Evolutionary conservation across 53 echinoderm and acorn worm species (phyloP), one percentile per base, ranked within the genome.

Genomic region (Holothuria scabra): DNA sequence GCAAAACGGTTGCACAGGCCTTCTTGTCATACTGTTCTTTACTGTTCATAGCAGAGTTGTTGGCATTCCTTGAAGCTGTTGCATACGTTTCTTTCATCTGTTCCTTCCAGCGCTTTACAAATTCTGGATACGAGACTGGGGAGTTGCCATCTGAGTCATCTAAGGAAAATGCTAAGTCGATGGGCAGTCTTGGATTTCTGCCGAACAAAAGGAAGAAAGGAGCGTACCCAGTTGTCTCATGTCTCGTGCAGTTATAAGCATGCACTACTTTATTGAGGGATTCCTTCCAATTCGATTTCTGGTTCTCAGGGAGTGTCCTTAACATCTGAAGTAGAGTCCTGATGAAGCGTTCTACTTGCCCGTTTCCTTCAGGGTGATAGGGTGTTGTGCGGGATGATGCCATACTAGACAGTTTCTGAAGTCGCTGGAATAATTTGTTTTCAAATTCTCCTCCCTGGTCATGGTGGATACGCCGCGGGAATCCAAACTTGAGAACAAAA

Each of bases 191-290:
- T 44, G 86, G 48, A 29, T 52, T 65, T 31, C 46, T 48, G 21
- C 86, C 86, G 65, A 78, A 86, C 2, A 86, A 66, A 30, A 86
- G 66, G 48, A 59, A 86, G 66, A 56, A 59, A 5, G 86, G 86
- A 14, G 86, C 76, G 35, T 67, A 86, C 18, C 86, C 86, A n/a
- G 86, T 92, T 0, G 80, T 55, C 19, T 76, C 87, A 48, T 60
- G 67, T 9, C 64, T 66, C 9, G 91, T 91, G 60, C 68, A 67
- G 37, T 86, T 91, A 46, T 86, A 91, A 14, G 91, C 91, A 75
- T 91, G 91, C 21, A 87, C 79, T 1, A 91, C 84, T 48, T 91
- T 91, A 41, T 87, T 84, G 24, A 90, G n/a, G n/a, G n/a, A n/a
- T n/a, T n/a, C n/a, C n/a, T n/a, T n/a, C n/a, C n/a, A n/a, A n/a